A percentile compares a stretch with the other conserved stretches of the same genome.
phyloP scores from a whole-genome alignment of 2,113 vertebrate genomes.

The Brachyhypopomus gauderio region DNA sequence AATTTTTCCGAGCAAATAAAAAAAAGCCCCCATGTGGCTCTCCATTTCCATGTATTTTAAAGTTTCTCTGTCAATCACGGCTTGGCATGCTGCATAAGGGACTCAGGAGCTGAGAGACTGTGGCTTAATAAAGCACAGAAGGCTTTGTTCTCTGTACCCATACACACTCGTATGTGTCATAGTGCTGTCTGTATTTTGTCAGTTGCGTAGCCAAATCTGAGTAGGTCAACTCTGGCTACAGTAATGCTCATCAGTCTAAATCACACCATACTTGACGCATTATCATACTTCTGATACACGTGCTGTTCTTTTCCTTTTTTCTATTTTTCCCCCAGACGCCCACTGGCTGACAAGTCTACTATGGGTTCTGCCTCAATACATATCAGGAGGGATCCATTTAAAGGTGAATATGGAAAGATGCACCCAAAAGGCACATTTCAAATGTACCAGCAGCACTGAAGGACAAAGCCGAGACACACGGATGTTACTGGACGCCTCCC shows the following conservation, averaged over 20 bases:
- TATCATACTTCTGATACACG: not conserved
- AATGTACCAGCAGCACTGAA: not conserved
- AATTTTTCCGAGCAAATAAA: conserved; percentile 8
- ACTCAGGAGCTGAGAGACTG: not conserved
- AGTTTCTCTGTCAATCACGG: conserved; percentile 5
- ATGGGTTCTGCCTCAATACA: not conserved
- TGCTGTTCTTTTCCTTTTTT: not conserved
- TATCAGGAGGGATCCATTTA: not conserved
- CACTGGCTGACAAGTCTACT: not conserved
- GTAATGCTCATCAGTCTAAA: not conserved
- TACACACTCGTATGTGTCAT: not conserved
- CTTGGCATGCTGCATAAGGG: not conserved
- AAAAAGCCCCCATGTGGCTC: not conserved
- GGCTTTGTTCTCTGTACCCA: not conserved
- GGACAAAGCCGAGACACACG: not conserved
- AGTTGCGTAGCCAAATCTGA: not conserved
- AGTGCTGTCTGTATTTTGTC: not conserved
- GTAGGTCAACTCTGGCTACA: not conserved
- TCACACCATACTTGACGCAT: not conserved
- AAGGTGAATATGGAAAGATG: not conserved
- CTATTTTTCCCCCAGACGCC: not conserved
- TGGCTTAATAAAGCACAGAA: not conserved
- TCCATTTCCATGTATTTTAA: conserved; percentile 19
- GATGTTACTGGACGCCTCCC: not conserved
- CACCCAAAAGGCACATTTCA: not conserved